Conservation (phyloP, 2,888 invertebrate genomes). For the Rhagium mordax region DNA sequence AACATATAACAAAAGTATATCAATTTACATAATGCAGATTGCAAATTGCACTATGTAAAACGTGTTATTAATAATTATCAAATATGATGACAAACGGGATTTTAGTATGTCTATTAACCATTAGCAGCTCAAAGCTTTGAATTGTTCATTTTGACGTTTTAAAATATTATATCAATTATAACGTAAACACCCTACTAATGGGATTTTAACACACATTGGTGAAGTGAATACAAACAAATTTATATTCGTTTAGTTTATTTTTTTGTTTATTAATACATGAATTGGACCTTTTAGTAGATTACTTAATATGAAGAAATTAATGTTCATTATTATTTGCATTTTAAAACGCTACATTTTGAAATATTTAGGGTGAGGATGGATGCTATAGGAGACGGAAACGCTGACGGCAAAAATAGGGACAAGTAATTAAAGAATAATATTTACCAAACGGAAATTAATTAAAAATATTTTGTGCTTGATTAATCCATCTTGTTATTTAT, state of each 20-base stretch:
- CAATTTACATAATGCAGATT: neutral
- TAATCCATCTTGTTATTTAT: neutral
- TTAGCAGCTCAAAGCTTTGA: neutral
- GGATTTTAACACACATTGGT: slow-evolving; percentile 18
- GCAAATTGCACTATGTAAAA: slow-evolving; percentile 5
- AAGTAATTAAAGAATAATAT: slow-evolving; percentile 10
- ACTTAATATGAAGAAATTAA: too few relatives aligned
- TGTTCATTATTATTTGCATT: too few relatives aligned
- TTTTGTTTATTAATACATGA: neutral
- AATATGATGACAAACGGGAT: slow-evolving; percentile 15
- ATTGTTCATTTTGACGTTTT: slow-evolving; percentile 22
- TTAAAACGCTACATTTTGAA: neutral
- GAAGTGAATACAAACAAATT: slow-evolving; percentile 12
- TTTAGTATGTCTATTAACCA: slow-evolving; percentile 10
- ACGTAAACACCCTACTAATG: slow-evolving; percentile 14
- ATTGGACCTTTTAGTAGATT: neutral
- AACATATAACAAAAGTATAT: neutral
- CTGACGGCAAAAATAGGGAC: neutral
- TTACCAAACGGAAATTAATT: slow-evolving; percentile 2
- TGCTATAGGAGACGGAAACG: neutral
- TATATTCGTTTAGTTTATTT: neutral
- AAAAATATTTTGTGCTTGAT: neutral
- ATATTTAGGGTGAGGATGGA: neutral
- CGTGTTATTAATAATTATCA: slow-evolving; percentile 25
- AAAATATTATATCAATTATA: slow-evolving; percentile 27